Conservation (phyloP, 2,888 invertebrate genomes). For the Formica aserva region DNA sequence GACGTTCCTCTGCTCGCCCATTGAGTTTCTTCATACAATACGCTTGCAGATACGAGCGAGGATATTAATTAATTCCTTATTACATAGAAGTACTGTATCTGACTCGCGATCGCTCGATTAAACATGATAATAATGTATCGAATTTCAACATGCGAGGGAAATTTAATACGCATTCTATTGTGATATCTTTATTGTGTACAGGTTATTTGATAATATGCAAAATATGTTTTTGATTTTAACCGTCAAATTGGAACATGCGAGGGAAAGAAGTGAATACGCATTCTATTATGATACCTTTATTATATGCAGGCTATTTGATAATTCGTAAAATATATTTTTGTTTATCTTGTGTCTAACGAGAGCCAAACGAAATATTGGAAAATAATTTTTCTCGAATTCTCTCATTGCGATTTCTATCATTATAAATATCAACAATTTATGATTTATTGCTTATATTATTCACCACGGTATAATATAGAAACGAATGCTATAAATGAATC, state of each 20-base stretch:
- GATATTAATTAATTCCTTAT: constrained; percentile 52
- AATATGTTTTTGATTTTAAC: too few relatives aligned
- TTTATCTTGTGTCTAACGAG: not conserved
- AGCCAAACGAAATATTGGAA: not conserved
- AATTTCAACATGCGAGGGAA: not conserved
- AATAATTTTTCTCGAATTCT: not conserved
- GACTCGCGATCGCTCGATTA: constrained; percentile 38
- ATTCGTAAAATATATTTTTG: not conserved
- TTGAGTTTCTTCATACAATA: not conserved
- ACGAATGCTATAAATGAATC: not conserved
- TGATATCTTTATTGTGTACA: not conserved
- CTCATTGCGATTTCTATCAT: not conserved
- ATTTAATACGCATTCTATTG: not conserved
- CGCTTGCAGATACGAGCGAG: not conserved
- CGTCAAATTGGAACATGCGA: not conserved
- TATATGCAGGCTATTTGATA: not conserved
- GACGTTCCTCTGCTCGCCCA: not conserved
- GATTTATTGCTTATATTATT: not conserved
- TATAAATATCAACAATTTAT: not conserved
- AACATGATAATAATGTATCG: constrained; percentile 26
- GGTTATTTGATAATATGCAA: too few relatives aligned
- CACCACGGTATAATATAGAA: not conserved
- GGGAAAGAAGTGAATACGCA: not conserved
- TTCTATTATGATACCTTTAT: not conserved
- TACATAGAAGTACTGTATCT: constrained; percentile 15